A percentile compares a stretch with the other conserved stretches of the same genome.
Conservation (phyloP, 2,888 invertebrate genomes). For the Chrysolina americana region DNA sequence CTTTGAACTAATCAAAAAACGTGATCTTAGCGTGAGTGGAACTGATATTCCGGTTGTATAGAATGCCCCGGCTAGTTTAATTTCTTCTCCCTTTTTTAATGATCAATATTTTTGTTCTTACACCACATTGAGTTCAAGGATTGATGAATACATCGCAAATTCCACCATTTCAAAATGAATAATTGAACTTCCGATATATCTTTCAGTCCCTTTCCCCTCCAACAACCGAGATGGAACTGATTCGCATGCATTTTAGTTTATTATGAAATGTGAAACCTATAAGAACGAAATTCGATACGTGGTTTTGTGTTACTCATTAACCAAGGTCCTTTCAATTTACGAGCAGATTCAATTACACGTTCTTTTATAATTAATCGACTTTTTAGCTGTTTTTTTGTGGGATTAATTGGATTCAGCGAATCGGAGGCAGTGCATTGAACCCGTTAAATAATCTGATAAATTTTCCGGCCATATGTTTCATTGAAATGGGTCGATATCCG, state of each 20-base stretch:
- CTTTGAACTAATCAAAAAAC: too few species aligned
- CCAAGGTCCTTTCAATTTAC: slow-evolving; percentile 25
- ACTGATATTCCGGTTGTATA: too few species aligned
- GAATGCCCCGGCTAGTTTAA: too few species aligned
- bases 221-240: neutral
- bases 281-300: slow-evolving; percentile 18
- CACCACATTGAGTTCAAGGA: too few species aligned
- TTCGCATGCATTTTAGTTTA: slow-evolving; percentile 23
- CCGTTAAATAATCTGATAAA: slow-evolving; percentile 11
- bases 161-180: too few species aligned
- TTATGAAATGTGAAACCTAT: slow-evolving; percentile 21
- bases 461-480: neutral
- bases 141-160: too few species aligned
- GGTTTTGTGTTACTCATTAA: slow-evolving; percentile 31
- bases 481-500: neutral
- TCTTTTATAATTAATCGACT: slow-evolving; percentile 22
- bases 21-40: too few species aligned
- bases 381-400: slow-evolving; percentile 15
- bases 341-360: slow-evolving; percentile 28
- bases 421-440: slow-evolving; percentile 13
- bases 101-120: too few species aligned
- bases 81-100: too few species aligned
- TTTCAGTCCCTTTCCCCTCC: too few species aligned
- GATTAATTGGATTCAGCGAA: slow-evolving; percentile 26
- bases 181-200: too few species aligned